Percentiles rank a stretch among this genome's conserved stretches.
phyloP scores from a whole-genome alignment of 2,113 vertebrate species.

The Ploceus nigricollis region DNA sequence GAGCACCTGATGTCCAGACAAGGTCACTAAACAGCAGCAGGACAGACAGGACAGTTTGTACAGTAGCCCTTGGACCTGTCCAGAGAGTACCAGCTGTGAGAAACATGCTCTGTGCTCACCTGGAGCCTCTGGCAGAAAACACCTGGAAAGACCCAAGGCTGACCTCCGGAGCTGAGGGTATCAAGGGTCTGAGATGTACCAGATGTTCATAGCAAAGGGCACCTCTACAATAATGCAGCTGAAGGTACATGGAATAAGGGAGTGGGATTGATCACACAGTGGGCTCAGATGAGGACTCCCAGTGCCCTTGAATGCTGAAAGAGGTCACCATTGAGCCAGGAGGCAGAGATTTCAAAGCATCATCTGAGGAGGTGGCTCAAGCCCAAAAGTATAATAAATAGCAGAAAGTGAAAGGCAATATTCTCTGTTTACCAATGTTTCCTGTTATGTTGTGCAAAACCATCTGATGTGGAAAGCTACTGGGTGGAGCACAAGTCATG shows the following conservation, averaged over 20 bases:
- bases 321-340: not conserved
- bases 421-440: not conserved
- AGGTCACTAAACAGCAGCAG: not conserved
- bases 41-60: not conserved
- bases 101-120: not conserved
- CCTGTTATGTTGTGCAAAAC: not conserved
- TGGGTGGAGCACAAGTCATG: not conserved
- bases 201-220: not conserved
- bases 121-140: not conserved
- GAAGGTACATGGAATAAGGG: not conserved
- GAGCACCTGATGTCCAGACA: not conserved
- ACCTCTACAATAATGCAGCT: not conserved
- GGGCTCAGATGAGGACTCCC: not conserved
- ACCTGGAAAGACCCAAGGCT: not conserved
- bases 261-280: fast-evolving
- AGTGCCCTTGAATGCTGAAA: not conserved
- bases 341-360: not conserved
- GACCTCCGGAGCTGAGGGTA: not conserved
- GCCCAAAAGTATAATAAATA: not conserved
- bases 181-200: not conserved
- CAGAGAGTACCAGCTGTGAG: not conserved
- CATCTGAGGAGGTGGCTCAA: not conserved
- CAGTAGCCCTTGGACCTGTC: not conserved
- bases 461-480: not conserved
- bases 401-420: not conserved